Base-by-base conservation (phyloP, 2,888 invertebrate genomes). In the Spisula subtruncata region DNA sequence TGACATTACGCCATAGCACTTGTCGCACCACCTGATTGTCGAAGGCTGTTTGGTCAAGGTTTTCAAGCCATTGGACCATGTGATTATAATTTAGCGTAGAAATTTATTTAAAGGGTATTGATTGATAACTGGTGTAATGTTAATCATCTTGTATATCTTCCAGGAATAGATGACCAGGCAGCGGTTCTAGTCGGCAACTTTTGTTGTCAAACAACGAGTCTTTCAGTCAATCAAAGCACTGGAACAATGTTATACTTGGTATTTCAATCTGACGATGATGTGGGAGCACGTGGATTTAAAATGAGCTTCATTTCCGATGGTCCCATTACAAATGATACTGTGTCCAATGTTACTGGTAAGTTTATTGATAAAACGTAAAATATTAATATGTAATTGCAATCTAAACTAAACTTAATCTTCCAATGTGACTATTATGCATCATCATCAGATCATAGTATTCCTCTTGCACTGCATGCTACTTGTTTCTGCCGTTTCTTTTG, bases 221-320 rank as follows among this genome's bases (percentile, higher is more conserved):
- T 66, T 41, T 66, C 83, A n/a, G 46, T 46, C 0, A 46, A 25
- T 25, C 56, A 83, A 14, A 66, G 66, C 25, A 83, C 83, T 20
- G 83, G 66, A 2, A 66, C 41, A 1, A 25, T 35, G 4, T 6
- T 83, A n/a, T 83, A 66, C 16, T 46, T 83, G 10, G 46, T 46
- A 25, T 83, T 83, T 14, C 35, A 14, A 14, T 35, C 83, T 12
- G 83, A 83, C 46, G 25, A 18, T 16, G n/a, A 10, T 20, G 14
- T 29, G 5, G 0, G 66, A 1, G n/a, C 18, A n/a, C 35, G 25
- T 35, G 83, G 83, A 16, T 83, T 83, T 25, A 32, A 35, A 12
- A n/a, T 83, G 41, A 66, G 41, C 10, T 25, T 46, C 16, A 35
- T 66, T 41, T 54, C 83, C 2, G 83, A 83, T 32, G 41, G 66